These are phyloP conservation scores for Bedellia somnulentella DNA, from an alignment of 2,888 invertebrate species.

Conservation along the genomic window DNA sequence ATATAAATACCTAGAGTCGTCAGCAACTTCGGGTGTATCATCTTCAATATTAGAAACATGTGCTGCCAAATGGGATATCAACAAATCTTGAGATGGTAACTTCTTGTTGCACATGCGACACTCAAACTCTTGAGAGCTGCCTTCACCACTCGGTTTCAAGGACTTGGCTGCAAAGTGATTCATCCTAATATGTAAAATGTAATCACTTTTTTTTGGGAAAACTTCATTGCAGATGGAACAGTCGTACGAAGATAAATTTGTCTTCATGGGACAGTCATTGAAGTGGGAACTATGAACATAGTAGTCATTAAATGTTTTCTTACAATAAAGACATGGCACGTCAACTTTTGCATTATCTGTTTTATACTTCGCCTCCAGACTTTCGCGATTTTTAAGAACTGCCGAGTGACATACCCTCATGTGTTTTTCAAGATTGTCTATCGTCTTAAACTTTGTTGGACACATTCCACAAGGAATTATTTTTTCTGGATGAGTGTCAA, in stretches of 20 bases:
- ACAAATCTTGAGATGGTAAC: conserved; percentile 28
- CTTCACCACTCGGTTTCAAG: conserved; percentile 9
- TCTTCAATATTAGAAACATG: conserved; percentile 40
- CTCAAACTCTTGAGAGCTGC: conserved; percentile 14
- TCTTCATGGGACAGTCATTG: conserved; percentile 22
- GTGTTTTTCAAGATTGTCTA: conserved; percentile 38
- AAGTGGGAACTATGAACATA: conserved; percentile 31
- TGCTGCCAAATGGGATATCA: conserved; percentile 39
- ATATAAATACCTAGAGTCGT: conserved; percentile 25
- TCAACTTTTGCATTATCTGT: conserved; percentile 13
- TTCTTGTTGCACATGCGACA: conserved; percentile 41
- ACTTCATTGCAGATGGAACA: conserved; percentile 34
- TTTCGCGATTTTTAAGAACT: conserved; percentile 22
- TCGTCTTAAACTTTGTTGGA: conserved; percentile 29
- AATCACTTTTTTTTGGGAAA: conserved; percentile 21
- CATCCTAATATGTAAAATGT: conserved; percentile 29
- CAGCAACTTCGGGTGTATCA: conserved; percentile 16
- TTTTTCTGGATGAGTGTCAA: conserved; percentile 19
- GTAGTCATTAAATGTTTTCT: conserved; percentile 27
- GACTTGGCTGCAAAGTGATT: conserved; percentile 23
- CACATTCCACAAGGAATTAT: conserved; percentile 34
- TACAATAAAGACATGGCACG: conserved; percentile 38
- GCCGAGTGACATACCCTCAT: conserved; percentile 41
- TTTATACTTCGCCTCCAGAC: too few relatives aligned
- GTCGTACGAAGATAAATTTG: conserved; percentile 17